Percentiles rank a stretch among this genome's conserved stretches.
Evolutionary conservation across 2,888 invertebrate genomes (phyloP).

Genomic region (Cryptocephalus moraei): DNA sequence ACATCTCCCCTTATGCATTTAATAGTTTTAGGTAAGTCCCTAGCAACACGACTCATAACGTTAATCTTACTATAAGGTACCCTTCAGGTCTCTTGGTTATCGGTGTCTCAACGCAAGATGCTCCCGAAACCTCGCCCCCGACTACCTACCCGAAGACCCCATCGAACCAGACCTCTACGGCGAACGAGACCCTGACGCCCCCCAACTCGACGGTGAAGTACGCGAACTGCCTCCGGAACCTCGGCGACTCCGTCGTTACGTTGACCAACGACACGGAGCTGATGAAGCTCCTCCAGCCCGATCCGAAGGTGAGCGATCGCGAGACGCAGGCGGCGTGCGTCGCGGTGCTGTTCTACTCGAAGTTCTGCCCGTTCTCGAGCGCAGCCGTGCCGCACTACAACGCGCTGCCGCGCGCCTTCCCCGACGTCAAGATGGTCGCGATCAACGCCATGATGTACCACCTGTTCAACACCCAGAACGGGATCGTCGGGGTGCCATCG

Average conservation of each 20-base stretch:
- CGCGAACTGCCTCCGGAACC: conserved; percentile 28
- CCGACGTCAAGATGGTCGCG: conserved; percentile 77
- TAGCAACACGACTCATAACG: too few relatives aligned
- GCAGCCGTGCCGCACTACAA: conserved; percentile 85
- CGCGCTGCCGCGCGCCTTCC: conserved; percentile 78
- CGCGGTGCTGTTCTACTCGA: conserved; percentile 79
- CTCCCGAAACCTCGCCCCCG: too few relatives aligned
- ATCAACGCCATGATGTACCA: conserved; percentile 79
- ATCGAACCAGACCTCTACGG: too few relatives aligned
- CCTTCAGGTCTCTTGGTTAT: too few relatives aligned
- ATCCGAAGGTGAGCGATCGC: conserved; percentile 50
- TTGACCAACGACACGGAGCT: conserved; percentile 62
- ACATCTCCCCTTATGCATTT: too few relatives aligned
- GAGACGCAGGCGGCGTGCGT: conserved; percentile 58
- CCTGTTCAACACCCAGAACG: conserved; percentile 82
- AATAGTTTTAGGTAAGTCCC: too few relatives aligned
- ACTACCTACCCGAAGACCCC: too few relatives aligned
- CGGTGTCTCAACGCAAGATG: too few relatives aligned
- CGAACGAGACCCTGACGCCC: too few relatives aligned
- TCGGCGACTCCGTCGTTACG: conserved; percentile 40
- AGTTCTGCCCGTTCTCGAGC: conserved; percentile 83
- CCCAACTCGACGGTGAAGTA: conserved; percentile 25
- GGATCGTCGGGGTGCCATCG: conserved; percentile 84
- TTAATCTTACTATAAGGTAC: too few relatives aligned
- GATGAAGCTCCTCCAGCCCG: conserved; percentile 53